Evolutionary conservation across 2,888 invertebrate species (phyloP).

Genomic region (Parascotia fuliginaria): DNA sequence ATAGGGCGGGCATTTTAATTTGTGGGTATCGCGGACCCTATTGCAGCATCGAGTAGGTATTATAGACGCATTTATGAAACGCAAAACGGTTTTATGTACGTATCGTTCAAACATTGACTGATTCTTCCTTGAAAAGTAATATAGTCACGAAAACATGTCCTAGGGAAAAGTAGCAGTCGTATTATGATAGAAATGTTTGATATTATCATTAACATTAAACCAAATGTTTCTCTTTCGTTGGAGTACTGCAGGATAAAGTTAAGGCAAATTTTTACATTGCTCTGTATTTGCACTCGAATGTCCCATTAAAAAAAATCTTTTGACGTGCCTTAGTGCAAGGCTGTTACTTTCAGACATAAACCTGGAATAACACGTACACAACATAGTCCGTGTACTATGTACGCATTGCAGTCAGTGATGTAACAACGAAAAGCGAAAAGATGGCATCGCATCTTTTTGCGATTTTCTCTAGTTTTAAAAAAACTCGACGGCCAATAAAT

Average conservation of each 20-base stretch:
- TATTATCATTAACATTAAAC: too few relatives aligned
- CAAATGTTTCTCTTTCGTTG: too few relatives aligned
- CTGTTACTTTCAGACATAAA: constrained; percentile 18
- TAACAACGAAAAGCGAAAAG: constrained; percentile 29
- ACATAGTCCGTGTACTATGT: constrained; percentile 8
- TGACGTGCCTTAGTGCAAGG: too few relatives aligned
- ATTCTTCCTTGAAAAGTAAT: neutral
- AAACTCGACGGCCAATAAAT: constrained; percentile 32
- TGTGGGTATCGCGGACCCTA: constrained; percentile 37
- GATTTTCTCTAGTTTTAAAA: constrained; percentile 12
- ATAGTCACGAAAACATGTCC: too few relatives aligned
- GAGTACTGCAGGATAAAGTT: too few relatives aligned
- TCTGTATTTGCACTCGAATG: too few relatives aligned
- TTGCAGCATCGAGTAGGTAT: constrained; percentile 35
- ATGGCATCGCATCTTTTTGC: constrained; percentile 11
- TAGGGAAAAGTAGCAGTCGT: too few relatives aligned
- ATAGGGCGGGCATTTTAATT: constrained; percentile 49
- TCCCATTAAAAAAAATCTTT: too few relatives aligned
- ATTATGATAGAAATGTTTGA: too few relatives aligned
- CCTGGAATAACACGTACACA: constrained; percentile 13
- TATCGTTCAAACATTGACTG: neutral
- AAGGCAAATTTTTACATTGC: too few relatives aligned
- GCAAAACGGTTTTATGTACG: constrained; percentile 2
- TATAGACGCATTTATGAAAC: constrained; percentile 21
- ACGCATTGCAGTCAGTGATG: constrained; percentile 40